A percentile compares a stretch with the other conserved stretches of the same genome.
Conservation (phyloP, 2,113 vertebrate species). For the Ptilonorhynchus violaceus region DNA sequence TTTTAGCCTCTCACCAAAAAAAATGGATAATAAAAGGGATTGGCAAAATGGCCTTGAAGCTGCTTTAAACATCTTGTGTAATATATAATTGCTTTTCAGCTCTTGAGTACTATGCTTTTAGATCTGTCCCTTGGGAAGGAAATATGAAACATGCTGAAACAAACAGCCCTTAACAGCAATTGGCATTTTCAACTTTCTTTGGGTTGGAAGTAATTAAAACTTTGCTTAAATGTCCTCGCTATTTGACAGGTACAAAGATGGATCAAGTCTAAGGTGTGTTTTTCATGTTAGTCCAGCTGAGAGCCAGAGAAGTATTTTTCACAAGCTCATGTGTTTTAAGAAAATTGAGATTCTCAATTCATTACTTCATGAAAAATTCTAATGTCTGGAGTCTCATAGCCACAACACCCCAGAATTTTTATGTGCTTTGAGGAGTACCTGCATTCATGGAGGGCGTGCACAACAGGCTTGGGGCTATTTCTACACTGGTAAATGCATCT, state of each 20-base stretch:
- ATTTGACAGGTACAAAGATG: not conserved
- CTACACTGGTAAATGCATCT: not conserved
- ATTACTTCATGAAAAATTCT: not conserved
- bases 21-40: not conserved
- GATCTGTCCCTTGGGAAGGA: not conserved
- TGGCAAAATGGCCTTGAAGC: not conserved
- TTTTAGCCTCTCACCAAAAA: not conserved
- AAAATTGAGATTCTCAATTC: not conserved
- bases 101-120: not conserved
- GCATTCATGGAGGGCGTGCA: not conserved
- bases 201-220: slow-evolving; percentile 10
- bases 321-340: not conserved
- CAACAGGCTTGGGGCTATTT: not conserved
- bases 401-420: not conserved
- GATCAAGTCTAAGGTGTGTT: not conserved
- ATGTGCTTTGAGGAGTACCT: not conserved
- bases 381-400: not conserved
- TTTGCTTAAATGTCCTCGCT: not conserved
- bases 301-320: not conserved
- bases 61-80: not conserved
- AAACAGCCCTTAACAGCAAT: not conserved
- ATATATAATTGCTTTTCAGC: slow-evolving; percentile 20
- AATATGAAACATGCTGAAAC: not conserved
- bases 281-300: not conserved
- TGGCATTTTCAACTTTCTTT: not conserved